A percentile compares a stretch with the other conserved stretches of the same genome.
These are phyloP conservation scores for Cerceris rybyensis DNA, from an alignment of 2,888 invertebrate species.

Conservation along the genomic window DNA sequence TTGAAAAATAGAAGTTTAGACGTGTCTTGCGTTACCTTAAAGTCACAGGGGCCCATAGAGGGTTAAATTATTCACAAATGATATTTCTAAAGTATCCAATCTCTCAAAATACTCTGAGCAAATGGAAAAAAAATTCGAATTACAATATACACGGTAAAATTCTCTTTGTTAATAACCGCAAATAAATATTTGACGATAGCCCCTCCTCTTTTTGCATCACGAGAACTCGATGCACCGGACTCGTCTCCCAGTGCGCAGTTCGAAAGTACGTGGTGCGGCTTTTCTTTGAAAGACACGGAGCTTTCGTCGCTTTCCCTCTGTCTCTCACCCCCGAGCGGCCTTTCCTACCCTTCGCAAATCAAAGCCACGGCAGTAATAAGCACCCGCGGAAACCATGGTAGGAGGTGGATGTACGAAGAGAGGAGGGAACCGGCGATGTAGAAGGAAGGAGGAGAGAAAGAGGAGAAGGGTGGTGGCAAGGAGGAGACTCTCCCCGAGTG, in stretches of 20 bases:
- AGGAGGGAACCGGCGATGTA: constrained; percentile 40
- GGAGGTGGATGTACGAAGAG: constrained; percentile 42
- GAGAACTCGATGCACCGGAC: constrained; percentile 4
- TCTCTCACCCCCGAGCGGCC: constrained; percentile 47
- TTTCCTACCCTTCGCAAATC: constrained; percentile 77
- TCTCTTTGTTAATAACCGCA: no score
- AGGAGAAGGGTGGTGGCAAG: constrained; percentile 60
- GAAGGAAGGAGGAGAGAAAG: constrained; percentile 42
- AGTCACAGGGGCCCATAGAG: no score
- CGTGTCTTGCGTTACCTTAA: no score
- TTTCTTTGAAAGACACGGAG: constrained; percentile 73
- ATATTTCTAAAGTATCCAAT: no score
- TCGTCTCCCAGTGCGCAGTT: constrained; percentile 20
- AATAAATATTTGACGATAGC: neutral
- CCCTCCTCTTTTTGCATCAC: neutral
- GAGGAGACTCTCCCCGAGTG: constrained; percentile 66
- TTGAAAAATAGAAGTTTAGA: no score
- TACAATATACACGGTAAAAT: no score
- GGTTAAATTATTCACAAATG: no score
- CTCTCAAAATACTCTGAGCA: no score
- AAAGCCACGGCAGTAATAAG: constrained; percentile 80
- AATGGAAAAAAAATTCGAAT: no score
- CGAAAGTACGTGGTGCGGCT: constrained; percentile 65
- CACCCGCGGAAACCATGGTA: constrained; percentile 64
- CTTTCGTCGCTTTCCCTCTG: constrained; percentile 52